A percentile compares a stretch with the other conserved stretches of the same genome.
Conservation (phyloP, 2,113 vertebrate genomes). For the Cyanoderma ruficeps region DNA sequence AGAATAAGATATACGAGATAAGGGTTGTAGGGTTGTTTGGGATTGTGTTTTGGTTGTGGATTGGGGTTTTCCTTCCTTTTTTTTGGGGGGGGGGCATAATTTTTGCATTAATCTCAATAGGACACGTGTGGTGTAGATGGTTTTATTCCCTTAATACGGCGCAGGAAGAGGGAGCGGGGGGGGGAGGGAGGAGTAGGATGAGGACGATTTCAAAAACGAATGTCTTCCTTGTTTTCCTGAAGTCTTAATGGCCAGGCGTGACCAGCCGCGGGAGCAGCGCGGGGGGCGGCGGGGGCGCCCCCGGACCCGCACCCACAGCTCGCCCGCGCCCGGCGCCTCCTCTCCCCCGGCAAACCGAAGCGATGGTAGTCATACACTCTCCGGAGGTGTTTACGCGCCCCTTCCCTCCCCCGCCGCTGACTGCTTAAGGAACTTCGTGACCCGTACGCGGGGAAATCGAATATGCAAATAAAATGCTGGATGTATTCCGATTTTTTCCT, state of each 20-base stretch:
- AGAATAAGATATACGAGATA: conserved; percentile 76
- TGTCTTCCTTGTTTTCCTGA: conserved; percentile 92
- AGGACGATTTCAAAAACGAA: conserved; percentile 69
- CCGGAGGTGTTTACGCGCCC: background rate
- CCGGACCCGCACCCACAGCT: background rate
- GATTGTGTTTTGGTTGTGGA: background rate
- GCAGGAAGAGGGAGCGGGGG: conserved; percentile 63
- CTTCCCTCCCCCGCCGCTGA: background rate
- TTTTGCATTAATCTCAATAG: conserved; percentile 95
- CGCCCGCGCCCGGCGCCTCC: background rate
- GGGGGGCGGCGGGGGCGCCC: background rate
- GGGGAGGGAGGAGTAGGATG: conserved; percentile 44
- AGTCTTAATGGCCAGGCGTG: conserved; percentile 82
- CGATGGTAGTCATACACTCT: background rate
- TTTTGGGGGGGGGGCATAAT: conserved; percentile 82
- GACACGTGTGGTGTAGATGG: conserved; percentile 83
- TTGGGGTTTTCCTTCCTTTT: too few species aligned
- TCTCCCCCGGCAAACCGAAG: background rate
- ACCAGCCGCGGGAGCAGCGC: conserved; percentile 44
- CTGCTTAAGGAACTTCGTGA: background rate
- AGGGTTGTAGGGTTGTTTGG: background rate
- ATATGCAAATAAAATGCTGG: background rate
- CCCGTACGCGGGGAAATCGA: background rate
- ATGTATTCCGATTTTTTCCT: background rate
- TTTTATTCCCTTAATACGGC: conserved; percentile 88